Evolutionary conservation across 1,140 invertebrate species (phyloP), one percentile per base, ranked within the genome.

Genomic region (Drosophila kepulauana): DNA sequence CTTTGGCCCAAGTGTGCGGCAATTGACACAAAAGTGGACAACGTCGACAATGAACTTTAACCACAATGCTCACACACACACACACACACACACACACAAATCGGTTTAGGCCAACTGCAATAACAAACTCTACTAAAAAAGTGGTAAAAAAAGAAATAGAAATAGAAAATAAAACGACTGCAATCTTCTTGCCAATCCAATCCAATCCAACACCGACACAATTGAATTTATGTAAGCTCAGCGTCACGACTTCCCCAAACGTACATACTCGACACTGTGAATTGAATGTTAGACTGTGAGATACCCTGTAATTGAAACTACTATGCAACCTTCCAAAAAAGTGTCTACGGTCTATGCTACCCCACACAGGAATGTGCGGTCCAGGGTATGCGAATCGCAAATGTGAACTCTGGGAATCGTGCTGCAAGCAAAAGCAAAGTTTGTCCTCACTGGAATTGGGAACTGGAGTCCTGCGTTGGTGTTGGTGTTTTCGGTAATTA

Each of bases 141-240:
- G 35, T 13, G 13, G 8, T 10, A 66, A 43, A 25, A 64, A 57
- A 38, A 25, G 20, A 25, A 25, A 25, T 25, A 25, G 20, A 25
- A 65, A 76, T 67, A 15, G 56, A 51, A 49, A 70, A 76, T 68
- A 38, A 73, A 73, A 59, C 8, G 33, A 46, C 48, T 66, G 16
- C 54, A 59, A 68, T 64, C 59, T 48, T 28, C 61, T 48, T 35
- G 10, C 43, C 48, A 65, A 71, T 67, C 41, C 41, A 65, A 71
- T 67, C 64, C 75, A 68, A 80, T 56, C 61, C 52, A 51, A 67
- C 52, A 61, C 45, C 35, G 65, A 62, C 70, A 74, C 74, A 81
- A 85, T 85, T 86, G 81, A 85, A 85, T 85, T 86, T 85, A 69
- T 86, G 75, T 80, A 78, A 74, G 81, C 38, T 49, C 1, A 13